Evolutionary conservation across 2,888 invertebrate species (phyloP).

Genomic region (Dryocosmus kuriphilus): DNA sequence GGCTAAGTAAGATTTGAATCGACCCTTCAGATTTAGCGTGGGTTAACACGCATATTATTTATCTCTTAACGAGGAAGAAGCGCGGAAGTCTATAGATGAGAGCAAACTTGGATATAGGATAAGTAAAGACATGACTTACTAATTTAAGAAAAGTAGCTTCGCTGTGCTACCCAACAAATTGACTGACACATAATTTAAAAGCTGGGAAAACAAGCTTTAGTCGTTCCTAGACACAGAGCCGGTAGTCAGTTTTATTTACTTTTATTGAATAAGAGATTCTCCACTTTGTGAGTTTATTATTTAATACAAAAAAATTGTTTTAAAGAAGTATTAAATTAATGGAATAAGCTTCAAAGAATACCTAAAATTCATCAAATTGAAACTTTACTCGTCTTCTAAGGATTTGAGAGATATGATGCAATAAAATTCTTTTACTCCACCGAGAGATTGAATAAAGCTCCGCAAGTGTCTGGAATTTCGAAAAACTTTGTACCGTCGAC

Average conservation of each 20-base stretch:
- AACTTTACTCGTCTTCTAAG: background rate
- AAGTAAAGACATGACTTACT: background rate
- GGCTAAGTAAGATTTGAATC: slow-evolving; percentile 4
- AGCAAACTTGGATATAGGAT: background rate
- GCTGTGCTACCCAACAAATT: background rate
- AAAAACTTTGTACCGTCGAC: background rate
- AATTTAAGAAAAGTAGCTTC: background rate
- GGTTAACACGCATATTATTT: background rate
- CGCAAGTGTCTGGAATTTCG: slow-evolving; percentile 2
- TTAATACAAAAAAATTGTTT: background rate
- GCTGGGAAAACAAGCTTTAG: background rate
- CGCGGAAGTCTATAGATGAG: background rate
- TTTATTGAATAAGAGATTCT: no score
- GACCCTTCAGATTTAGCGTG: background rate
- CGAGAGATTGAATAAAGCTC: background rate
- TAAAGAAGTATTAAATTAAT: background rate
- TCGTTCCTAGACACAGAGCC: background rate
- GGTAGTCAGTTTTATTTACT: background rate
- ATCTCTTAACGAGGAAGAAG: slow-evolving; percentile 9
- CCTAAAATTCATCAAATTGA: background rate
- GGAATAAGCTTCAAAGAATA: background rate
- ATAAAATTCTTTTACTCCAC: background rate
- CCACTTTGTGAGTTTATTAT: no score
- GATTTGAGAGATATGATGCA: background rate
- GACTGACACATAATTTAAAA: background rate